Conservation (phyloP, 2,797 vertebrate species). For the Peromyscus aztecus region DNA sequence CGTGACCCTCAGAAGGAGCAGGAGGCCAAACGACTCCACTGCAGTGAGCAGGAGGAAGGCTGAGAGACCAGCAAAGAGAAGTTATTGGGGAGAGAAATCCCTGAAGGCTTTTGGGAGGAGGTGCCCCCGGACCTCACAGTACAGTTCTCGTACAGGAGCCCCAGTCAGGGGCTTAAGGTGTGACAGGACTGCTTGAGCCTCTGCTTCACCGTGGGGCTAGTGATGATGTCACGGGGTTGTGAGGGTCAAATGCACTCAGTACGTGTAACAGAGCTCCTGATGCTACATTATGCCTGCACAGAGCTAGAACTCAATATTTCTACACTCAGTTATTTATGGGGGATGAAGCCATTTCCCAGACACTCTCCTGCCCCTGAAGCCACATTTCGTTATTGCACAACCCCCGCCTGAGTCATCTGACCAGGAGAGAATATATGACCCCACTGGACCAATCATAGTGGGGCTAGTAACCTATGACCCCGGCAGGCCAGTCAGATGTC, state of each 20-base stretch:
- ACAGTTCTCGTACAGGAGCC: not conserved
- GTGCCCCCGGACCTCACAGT: accelerated
- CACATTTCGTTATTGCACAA: not conserved
- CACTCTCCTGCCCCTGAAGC: not conserved
- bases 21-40: not conserved
- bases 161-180: not conserved
- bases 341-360: not conserved
- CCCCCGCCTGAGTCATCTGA: not conserved
- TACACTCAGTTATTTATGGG: not conserved
- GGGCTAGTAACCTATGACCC: not conserved
- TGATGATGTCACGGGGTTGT: not conserved
- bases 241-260: not conserved
- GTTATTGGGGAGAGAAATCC: not conserved
- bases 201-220: not conserved
- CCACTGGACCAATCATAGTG: not conserved
- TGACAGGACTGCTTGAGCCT: not conserved
- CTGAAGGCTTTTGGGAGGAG: constrained; percentile 28
- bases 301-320: not conserved
- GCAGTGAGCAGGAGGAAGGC: not conserved
- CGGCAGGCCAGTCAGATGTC: not conserved
- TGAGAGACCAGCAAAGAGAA: not conserved
- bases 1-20: not conserved
- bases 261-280: not conserved
- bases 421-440: not conserved
- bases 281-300: not conserved